phyloP scores from a whole-genome alignment of 2,113 vertebrate species.

The Psettodes erumei region DNA sequence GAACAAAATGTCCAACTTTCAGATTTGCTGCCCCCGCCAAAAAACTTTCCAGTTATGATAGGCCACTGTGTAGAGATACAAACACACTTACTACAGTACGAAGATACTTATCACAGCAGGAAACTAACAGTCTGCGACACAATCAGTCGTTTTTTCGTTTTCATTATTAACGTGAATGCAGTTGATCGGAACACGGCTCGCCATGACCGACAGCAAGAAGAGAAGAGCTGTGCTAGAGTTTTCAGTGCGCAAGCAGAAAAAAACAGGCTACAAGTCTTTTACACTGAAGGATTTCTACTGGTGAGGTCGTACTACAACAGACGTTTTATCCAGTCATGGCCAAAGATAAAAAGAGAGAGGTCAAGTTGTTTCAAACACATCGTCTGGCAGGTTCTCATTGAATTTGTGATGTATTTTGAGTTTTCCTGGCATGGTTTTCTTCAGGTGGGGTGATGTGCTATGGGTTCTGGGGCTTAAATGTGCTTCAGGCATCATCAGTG shows the following conservation, averaged over 20 bases:
- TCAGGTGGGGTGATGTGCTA: slow-evolving; percentile 21
- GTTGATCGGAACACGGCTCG: slow-evolving; percentile 54
- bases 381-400: slow-evolving; percentile 12
- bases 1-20: slow-evolving; percentile 43
- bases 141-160: slow-evolving; percentile 44
- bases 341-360: slow-evolving; percentile 34
- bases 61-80: slow-evolving; percentile 67
- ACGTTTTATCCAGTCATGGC: slow-evolving; percentile 72
- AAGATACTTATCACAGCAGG: slow-evolving; percentile 31
- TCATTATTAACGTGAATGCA: slow-evolving; percentile 54
- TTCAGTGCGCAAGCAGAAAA: slow-evolving; percentile 74
- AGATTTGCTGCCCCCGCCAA: slow-evolving; percentile 9
- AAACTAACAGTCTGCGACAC: slow-evolving; percentile 38
- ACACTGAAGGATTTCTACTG: slow-evolving; percentile 41
- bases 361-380: slow-evolving; percentile 44
- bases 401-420: slow-evolving; percentile 5
- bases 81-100: slow-evolving; percentile 65
- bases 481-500: slow-evolving; percentile 36
- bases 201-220: slow-evolving; percentile 50
- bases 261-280: slow-evolving; percentile 46
- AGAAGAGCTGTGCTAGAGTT: slow-evolving; percentile 60
- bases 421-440: slow-evolving; percentile 8
- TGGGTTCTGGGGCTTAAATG: slow-evolving; percentile 41
- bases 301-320: slow-evolving; percentile 69
- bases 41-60: slow-evolving; percentile 49